Conservation (phyloP, 2,888 invertebrate species). For the Lycophotia porphyrea region DNA sequence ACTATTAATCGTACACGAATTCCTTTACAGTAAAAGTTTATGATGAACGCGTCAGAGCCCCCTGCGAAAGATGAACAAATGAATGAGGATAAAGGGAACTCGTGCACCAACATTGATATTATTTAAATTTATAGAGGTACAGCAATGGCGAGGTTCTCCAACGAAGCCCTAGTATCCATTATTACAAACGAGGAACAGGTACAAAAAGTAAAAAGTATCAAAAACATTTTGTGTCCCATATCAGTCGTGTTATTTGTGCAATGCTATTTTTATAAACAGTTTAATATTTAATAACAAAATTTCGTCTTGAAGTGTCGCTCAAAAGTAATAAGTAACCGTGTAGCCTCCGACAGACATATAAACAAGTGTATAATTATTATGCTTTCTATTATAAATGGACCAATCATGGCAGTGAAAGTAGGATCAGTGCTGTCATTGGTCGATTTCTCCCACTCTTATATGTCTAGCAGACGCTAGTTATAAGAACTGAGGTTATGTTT, state of each 20-base stretch:
- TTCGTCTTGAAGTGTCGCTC: constrained; percentile 89
- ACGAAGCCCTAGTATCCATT: constrained; percentile 78
- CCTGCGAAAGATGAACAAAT: constrained; percentile 61
- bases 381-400: constrained; percentile 88
- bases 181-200: constrained; percentile 85
- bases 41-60: constrained; percentile 50
- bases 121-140: constrained; percentile 75
- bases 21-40: constrained; percentile 67
- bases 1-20: constrained; percentile 78
- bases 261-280: constrained; percentile 85
- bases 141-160: constrained; percentile 81
- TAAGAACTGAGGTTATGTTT: constrained; percentile 86
- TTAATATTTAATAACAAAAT: constrained; percentile 81
- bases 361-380: constrained; percentile 86
- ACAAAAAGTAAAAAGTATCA: constrained; percentile 88
- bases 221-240: constrained; percentile 90
- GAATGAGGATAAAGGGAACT: constrained; percentile 74
- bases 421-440: constrained; percentile 89
- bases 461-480: constrained; percentile 87
- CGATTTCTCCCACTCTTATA: constrained; percentile 86
- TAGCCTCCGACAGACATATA: constrained; percentile 90
- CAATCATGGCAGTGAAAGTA: constrained; percentile 89
- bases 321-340: constrained; percentile 86
- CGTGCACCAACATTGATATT: constrained; percentile 76
- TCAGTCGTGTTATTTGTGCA: constrained; percentile 90